Base-by-base conservation (phyloP, 2,888 invertebrate species). In the Lasius platythorax region DNA sequence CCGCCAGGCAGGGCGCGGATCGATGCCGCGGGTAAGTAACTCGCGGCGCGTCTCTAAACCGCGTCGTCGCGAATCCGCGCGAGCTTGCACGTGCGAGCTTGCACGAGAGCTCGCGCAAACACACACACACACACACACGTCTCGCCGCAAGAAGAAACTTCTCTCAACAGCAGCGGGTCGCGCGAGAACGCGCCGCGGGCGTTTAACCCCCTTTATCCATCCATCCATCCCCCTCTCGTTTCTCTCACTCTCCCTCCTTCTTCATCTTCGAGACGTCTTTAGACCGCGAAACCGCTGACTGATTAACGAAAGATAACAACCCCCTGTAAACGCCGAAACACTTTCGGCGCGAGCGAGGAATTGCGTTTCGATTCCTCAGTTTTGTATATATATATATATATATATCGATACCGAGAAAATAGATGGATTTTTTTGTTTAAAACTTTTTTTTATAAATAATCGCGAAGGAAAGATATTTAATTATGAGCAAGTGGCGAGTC, bases 1-100 rank as follows among this genome's bases (percentile, higher is more conserved):
- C n/a, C n/a, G 40, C 46, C 76, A 67, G 61, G 70, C 78, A 76
- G 50, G 46, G 78, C 18, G 73, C 72, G 73, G 79, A 73, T 79
- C 73, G 73, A 73, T 79, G 73, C 53, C 70, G 37, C 58, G 79
- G 30, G 43, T 61, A 56, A 56, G 40, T 58, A 56, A 72, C 56
- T 40, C 63, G 68, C 63, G 50, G 28, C 53, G 68, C 79, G 79
- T 70, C 58, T 70, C 58, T 56, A 58, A 40, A 58, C 56, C 79
- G 58, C 72, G 37, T 56, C 23, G 58, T 33, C 15, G 50, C n/a
- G 78, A 53, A 50, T 67, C 58, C 37, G 78, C 37, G 66, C 73
- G 46, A 67, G 67, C 58, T 33, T 61, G 43, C 79, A 72, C 73
- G 73, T 61, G 79, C 76, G 76, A 67, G 37, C 23, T 23, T 23